Base-by-base conservation (phyloP, 2,797 vertebrate genomes). In the Phyllotis vaccarum region DNA sequence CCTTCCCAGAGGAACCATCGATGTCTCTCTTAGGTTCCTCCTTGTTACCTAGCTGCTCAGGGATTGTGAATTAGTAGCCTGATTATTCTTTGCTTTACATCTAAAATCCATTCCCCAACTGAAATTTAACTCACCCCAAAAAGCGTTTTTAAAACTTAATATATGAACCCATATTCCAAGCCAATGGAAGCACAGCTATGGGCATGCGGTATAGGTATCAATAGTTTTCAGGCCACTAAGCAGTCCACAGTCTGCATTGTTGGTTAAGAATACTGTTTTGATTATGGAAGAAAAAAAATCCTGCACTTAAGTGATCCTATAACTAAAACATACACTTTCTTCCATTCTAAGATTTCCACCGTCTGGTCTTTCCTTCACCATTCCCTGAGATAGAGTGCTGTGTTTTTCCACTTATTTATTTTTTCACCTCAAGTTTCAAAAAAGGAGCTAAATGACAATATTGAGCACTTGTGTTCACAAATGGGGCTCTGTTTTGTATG, bases 361-460 rank as follows among this genome's bases (percentile, higher is more conserved):
- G 12, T 17, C 74, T 78, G 19, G 12, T 21, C 19, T 52, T 85
- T 62, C 22, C n/a, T n/a, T 60, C 16, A 54, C 7, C 5, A 11
- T 34, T n/a, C 49, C 4, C 14, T 58, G 54, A 91, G 78, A 10
- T 89, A 17, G n/a, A 79, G 13, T 0, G 6, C 24, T 62, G 79
- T 76, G 62, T 54, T 24, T 43, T 19, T 49, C 76, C n/a, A 17
- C 10, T 49, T 37, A 34, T 31, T 79, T 56, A 49, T 21, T 68
- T 92, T 82, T 74, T 21, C 11, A 89, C n/a, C 19, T 96, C n/a
- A 14, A 46, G 12, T 85, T 46, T 81, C 87, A 91, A 82, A 90
- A n/a, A 82, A 92, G 9, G 10, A 2, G 49, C 46, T 29, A 56
- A 88, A 62, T 76, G 5, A 76, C 52, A 70, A 22, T 6, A 5